phyloP scores from a whole-genome alignment of 2,797 vertebrate genomes.

The Lithobates pipiens region DNA sequence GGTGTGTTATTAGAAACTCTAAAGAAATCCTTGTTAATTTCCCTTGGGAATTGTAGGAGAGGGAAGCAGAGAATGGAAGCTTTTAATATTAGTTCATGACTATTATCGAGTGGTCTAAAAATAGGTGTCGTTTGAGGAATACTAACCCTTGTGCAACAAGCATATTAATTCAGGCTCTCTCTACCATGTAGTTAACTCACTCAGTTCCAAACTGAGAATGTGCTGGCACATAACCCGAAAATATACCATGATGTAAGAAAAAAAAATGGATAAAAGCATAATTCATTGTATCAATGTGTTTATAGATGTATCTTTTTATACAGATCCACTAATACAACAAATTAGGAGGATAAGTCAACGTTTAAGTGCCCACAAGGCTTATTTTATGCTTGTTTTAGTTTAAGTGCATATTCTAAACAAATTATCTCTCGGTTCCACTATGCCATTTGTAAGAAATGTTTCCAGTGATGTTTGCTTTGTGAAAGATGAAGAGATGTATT shows the following conservation, averaged over 20 bases:
- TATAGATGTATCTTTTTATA: neutral
- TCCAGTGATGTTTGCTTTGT: constrained; percentile 10
- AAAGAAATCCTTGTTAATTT: constrained; percentile 71
- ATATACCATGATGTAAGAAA: neutral
- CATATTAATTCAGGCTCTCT: neutral
- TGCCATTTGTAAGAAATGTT: constrained; percentile 28
- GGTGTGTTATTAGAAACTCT: constrained; percentile 63
- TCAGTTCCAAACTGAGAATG: neutral
- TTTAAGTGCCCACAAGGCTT: neutral
- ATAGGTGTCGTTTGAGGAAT: constrained; percentile 42
- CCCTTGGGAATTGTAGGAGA: constrained; percentile 68
- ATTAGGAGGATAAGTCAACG: neutral
- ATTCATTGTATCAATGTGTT: neutral
- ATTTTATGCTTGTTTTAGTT: constrained; percentile 5
- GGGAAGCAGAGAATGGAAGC: constrained; percentile 50
- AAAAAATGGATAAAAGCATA: neutral
- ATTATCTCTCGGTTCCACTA: neutral
- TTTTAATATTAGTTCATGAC: constrained; percentile 66
- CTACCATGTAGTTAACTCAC: neutral
- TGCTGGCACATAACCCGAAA: neutral
- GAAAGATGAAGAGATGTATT: constrained; percentile 23
- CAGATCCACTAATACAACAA: constrained; percentile 7
- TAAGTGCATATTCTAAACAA: constrained; percentile 14
- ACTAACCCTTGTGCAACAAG: constrained; percentile 39
- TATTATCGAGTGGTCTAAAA: constrained; percentile 49